Conservation (phyloP, 2,888 invertebrate genomes). For the Falcaria lacertinaria region DNA sequence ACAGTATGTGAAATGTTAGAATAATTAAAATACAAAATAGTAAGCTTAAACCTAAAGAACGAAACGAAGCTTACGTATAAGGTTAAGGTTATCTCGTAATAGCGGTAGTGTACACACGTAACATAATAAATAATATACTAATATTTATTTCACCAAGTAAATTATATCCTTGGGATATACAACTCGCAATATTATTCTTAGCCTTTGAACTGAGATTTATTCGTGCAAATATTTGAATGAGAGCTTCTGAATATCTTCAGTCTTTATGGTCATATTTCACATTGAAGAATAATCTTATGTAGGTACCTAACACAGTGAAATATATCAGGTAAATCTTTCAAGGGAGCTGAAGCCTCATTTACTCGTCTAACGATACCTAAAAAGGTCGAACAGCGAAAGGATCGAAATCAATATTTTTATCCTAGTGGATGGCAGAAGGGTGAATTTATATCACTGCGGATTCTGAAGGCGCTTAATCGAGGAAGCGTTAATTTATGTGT, state of each 20-base stretch:
- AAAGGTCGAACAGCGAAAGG: conserved; percentile 8
- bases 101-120: too few relatives aligned
- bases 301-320: neutral
- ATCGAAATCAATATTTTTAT: conserved; percentile 31
- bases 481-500: conserved; percentile 38
- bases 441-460: conserved; percentile 45
- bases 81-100: too few relatives aligned
- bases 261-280: neutral
- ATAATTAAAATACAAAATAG: too few relatives aligned
- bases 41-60: too few relatives aligned
- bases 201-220: neutral
- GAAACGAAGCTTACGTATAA: too few relatives aligned
- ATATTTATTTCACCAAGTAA: neutral
- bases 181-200: neutral
- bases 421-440: conserved; percentile 27
- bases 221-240: neutral
- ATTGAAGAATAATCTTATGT: neutral
- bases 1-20: too few relatives aligned
- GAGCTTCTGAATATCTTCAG: neutral
- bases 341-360: neutral
- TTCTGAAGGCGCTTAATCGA: conserved; percentile 40
- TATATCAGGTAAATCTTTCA: neutral
- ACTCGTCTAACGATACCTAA: neutral
- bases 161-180: neutral
- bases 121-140: neutral